These are phyloP conservation scores for Meteorus sp. DNA, from an alignment of 1,140 invertebrate species.

Conservation along the genomic window DNA sequence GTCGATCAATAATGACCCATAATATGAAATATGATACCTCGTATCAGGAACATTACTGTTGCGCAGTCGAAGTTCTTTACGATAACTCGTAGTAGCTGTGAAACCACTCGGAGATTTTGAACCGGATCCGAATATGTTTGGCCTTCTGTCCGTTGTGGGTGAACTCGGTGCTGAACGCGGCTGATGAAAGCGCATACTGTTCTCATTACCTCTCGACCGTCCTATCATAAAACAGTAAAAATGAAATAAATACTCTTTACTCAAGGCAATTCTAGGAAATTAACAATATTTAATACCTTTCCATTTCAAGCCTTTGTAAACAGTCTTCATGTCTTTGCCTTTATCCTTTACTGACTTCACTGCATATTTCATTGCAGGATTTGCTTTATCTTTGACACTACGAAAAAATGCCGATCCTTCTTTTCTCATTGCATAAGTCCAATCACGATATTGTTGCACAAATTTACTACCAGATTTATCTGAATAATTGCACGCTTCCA, in stretches of 20 bases:
- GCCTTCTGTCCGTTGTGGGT: slow-evolving; percentile 62
- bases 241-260: slow-evolving; percentile 11
- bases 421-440: slow-evolving; percentile 67
- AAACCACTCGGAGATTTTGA: slow-evolving; percentile 52
- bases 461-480: slow-evolving; percentile 79
- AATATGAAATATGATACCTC: too few species aligned
- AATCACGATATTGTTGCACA: slow-evolving; percentile 79
- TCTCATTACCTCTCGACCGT: slow-evolving; percentile 52
- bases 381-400: slow-evolving; percentile 77
- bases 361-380: slow-evolving; percentile 79
- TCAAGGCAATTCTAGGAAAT: slow-evolving; percentile 14
- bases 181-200: slow-evolving; percentile 51
- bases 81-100: slow-evolving; percentile 56
- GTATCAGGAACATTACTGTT: slow-evolving; percentile 54
- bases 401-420: slow-evolving; percentile 73
- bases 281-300: slow-evolving; percentile 57
- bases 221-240: slow-evolving; percentile 35
- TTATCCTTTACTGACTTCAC: slow-evolving; percentile 80
- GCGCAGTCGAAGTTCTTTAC: slow-evolving; percentile 56
- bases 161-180: slow-evolving; percentile 70
- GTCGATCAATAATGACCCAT: too few species aligned
- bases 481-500: slow-evolving; percentile 82
- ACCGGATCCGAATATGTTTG: slow-evolving; percentile 51
- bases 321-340: slow-evolving; percentile 73
- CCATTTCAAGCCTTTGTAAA: slow-evolving; percentile 74